Percentiles rank a stretch among this genome's conserved stretches.
Evolutionary conservation across 2,888 invertebrate genomes (phyloP).

Genomic region (Biston betularia): DNA sequence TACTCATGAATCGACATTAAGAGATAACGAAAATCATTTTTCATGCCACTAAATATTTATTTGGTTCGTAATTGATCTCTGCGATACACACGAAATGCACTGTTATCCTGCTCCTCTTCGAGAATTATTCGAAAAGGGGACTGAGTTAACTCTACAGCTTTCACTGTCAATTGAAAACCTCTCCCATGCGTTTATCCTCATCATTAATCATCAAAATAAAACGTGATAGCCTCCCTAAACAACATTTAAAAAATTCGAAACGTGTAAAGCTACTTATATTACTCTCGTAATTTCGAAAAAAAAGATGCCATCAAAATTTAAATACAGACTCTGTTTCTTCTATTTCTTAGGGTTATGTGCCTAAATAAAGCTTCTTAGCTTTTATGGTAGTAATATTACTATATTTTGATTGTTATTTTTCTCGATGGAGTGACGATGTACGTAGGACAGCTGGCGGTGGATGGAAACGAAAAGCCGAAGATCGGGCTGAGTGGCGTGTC

Average conservation of each 20-base stretch:
- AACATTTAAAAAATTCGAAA: slow-evolving; percentile 44
- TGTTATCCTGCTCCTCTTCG: slow-evolving; percentile 60
- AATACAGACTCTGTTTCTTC: too few relatives aligned
- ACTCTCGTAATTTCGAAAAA: too few relatives aligned
- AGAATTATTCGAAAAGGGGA: slow-evolving; percentile 69
- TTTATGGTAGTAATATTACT: too few relatives aligned
- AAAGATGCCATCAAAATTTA: too few relatives aligned
- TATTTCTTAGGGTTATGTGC: too few relatives aligned
- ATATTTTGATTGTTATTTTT: too few relatives aligned
- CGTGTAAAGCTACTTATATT: background rate
- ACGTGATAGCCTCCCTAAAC: slow-evolving; percentile 54
- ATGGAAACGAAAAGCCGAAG: too few relatives aligned
- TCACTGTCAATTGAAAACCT: slow-evolving; percentile 76
- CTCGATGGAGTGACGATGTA: too few relatives aligned
- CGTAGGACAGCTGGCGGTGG: too few relatives aligned
- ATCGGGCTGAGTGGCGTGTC: too few relatives aligned
- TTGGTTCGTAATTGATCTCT: slow-evolving; percentile 54
- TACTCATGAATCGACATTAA: background rate
- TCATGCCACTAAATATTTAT: slow-evolving; percentile 57
- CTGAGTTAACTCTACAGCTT: slow-evolving; percentile 66
- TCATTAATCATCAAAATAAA: slow-evolving; percentile 80
- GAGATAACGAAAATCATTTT: slow-evolving; percentile 54
- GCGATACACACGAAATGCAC: slow-evolving; percentile 58
- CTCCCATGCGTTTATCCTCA: slow-evolving; percentile 68
- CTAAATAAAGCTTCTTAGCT: too few relatives aligned